Conservation (phyloP, 2,888 invertebrate species). For the Chouioia cunea region DNA sequence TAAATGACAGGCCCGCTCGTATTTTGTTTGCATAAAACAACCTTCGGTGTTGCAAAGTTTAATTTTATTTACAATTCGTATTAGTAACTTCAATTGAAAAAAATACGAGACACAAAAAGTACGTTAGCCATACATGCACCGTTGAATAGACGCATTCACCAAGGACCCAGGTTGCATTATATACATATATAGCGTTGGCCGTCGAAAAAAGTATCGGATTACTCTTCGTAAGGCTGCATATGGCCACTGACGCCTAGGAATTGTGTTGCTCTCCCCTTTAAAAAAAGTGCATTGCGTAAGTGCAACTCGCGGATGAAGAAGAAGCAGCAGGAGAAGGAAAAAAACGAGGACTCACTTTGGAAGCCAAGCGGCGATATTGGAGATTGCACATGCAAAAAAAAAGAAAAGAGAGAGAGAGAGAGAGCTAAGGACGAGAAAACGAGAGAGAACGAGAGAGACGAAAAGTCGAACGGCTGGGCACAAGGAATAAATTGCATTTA, state of each 20-base stretch:
- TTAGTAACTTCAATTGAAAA: too few species aligned
- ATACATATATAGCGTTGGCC: neutral
- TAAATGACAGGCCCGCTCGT: slow-evolving; percentile 16
- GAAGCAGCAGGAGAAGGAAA: slow-evolving; percentile 3
- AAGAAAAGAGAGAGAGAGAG: slow-evolving; percentile 17
- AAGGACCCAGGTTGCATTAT: slow-evolving; percentile 8
- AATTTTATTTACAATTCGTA: too few species aligned
- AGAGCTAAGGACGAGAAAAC: slow-evolving; percentile 47
- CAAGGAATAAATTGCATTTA: slow-evolving; percentile 65
- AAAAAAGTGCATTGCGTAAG: slow-evolving; percentile 23
- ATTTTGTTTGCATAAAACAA: too few species aligned
- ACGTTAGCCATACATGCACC: too few species aligned
- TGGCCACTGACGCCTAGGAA: slow-evolving; percentile 30
- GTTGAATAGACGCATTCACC: slow-evolving; percentile 6
- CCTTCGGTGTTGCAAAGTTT: too few species aligned
- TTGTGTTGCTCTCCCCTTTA: slow-evolving; percentile 9
- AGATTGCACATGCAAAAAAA: slow-evolving; percentile 47
- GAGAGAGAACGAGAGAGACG: slow-evolving; percentile 51
- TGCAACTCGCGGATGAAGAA: slow-evolving; percentile 6
- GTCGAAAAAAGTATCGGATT: slow-evolving; percentile 39
- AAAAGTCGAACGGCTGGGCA: slow-evolving; percentile 51
- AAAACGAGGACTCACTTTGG: neutral
- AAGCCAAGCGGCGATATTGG: slow-evolving; percentile 46
- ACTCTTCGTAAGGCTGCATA: slow-evolving; percentile 7
- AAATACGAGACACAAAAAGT: too few species aligned